Base-by-base conservation (phyloP, 2,888 invertebrate genomes). In the Punctoribates punctum region DNA sequence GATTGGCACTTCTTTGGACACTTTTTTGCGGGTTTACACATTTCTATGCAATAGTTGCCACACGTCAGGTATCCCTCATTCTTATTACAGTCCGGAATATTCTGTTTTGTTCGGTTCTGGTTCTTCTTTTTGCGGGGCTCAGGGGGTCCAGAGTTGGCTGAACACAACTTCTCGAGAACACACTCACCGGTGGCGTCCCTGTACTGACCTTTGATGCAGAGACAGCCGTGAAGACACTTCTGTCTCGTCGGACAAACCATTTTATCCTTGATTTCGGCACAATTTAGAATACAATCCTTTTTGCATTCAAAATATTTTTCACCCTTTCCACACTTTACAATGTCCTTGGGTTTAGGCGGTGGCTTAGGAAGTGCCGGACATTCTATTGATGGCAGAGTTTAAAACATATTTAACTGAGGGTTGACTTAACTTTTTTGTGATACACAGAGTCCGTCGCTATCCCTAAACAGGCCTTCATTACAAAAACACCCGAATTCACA, bases 401-500 rank as follows among this genome's bases (percentile, higher is more conserved):
- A 42, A 42, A 9, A 42, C 1, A 13, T 13, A 42, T 42, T 42
- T 34, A 34, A 6, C 8, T 8, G 8, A 42, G 8, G 13, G 42
- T 51, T 51, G 20, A 51, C 20, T 20, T n/a, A 13, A 60, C 60
- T 27, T 4, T 60, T 65, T 38, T 34, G 15, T 38, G 17, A 17
- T 9, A 65, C 38, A 65, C 65, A 65, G 1, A 38, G 5, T 1
- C 20, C 38, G 11, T 65, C 34, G 11, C 27, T 17, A 38, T 65
- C n/a, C 38, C 65, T 6, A 15, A 34, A 65, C 4, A n/a, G 27
- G 1, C 34, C 65, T n/a, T 38, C 20, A 17, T 65, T 65, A 38
- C 65, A 65, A 38, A n/a, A 65, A 65, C 65, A 65, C 4, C 65
- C 65, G 5, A 27, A n/a, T 29, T 65, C 34, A n/a, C 65, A 65